Evolutionary conservation across 2,888 invertebrate genomes (phyloP).

Genomic region (Dione juno): DNA sequence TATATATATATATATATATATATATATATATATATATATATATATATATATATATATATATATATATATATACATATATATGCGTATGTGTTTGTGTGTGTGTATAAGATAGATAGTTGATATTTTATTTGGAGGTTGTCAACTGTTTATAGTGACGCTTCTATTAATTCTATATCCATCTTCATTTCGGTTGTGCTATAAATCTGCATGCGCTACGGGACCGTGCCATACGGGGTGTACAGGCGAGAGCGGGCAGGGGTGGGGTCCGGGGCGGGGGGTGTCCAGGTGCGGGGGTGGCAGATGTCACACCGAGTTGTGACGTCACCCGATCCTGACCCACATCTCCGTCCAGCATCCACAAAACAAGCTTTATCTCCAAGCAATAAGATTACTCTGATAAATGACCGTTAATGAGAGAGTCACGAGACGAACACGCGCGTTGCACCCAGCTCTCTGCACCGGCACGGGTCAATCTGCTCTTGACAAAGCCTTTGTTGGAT

Average conservation of each 20-base stretch:
- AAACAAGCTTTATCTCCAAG: constrained; percentile 34
- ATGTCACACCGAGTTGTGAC: constrained; percentile 60
- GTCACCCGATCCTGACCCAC: constrained; percentile 62
- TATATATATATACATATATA: too few relatives aligned
- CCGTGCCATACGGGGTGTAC: constrained; percentile 39
- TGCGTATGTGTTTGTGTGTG: too few relatives aligned
- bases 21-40: too few relatives aligned
- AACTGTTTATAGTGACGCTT: constrained; percentile 18
- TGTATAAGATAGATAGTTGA: too few relatives aligned
- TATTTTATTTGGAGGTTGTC: too few relatives aligned
- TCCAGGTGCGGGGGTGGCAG: constrained; percentile 79
- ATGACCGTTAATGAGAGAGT: constrained; percentile 18
- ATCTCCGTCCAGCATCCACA: constrained; percentile 49
- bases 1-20: too few relatives aligned
- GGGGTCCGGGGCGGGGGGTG: constrained; percentile 39
- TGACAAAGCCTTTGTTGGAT: constrained; percentile 50
- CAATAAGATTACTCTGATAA: constrained; percentile 26
- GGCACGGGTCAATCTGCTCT: constrained; percentile 52
- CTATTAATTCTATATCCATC: constrained; percentile 29
- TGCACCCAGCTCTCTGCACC: neutral
- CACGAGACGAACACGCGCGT: neutral
- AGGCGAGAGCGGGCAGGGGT: constrained; percentile 36
- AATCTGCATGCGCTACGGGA: constrained; percentile 68
- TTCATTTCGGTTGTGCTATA: constrained; percentile 53
- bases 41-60: too few relatives aligned